Conservation (phyloP, 1,140 invertebrate genomes). For the Gyrodactylus bullatarudis region DNA sequence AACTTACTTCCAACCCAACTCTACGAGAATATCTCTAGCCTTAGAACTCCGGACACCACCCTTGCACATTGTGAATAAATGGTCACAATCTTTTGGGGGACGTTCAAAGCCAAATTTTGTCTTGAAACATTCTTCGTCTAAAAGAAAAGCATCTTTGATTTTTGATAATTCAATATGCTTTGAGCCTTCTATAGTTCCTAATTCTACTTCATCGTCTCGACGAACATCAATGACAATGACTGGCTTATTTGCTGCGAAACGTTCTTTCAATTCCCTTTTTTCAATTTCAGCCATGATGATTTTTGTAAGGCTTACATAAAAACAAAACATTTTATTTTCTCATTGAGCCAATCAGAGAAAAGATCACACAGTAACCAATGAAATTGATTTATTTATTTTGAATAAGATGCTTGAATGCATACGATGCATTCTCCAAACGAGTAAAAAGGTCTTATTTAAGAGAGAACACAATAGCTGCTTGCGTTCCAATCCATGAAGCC, state of each 20-base stretch:
- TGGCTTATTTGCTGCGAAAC: not conserved
- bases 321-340: not conserved
- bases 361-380: no score
- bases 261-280: not conserved
- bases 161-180: not conserved
- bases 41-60: not conserved
- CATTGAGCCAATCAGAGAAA: not conserved
- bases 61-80: not conserved
- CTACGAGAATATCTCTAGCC: not conserved
- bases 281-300: not conserved
- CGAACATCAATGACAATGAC: not conserved
- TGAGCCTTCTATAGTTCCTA: not conserved
- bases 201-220: not conserved
- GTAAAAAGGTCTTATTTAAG: no score
- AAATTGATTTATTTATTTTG: not conserved
- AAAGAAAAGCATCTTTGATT: not conserved
- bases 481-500: no score
- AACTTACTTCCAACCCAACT: not conserved
- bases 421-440: no score
- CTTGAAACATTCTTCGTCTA: not conserved
- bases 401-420: no score
- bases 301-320: not conserved
- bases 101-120: not conserved
- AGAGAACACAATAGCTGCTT: no score
- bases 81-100: not conserved